Conservation (phyloP, 2,888 invertebrate species). For the Oscheius sp. region DNA sequence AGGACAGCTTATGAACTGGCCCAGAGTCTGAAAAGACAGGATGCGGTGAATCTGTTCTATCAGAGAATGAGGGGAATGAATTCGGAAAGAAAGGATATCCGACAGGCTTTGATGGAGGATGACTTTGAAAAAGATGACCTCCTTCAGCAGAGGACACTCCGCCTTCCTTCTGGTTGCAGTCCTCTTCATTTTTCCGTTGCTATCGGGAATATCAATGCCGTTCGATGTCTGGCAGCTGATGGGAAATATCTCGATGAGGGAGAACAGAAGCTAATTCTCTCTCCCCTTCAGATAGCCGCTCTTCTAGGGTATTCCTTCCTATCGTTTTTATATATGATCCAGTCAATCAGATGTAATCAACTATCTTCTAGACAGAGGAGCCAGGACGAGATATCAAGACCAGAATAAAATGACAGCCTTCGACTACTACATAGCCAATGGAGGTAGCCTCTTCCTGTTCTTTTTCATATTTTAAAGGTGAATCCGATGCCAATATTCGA, state of each 20-base stretch:
- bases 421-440: slow-evolving; percentile 24
- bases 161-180: slow-evolving; percentile 38
- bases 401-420: slow-evolving; percentile 24
- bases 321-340: not conserved
- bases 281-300: slow-evolving; percentile 37
- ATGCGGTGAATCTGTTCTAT: slow-evolving; percentile 36
- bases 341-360: slow-evolving; percentile 11
- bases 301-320: slow-evolving; percentile 30
- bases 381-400: slow-evolving; percentile 1
- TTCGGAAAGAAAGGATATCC: slow-evolving; percentile 26
- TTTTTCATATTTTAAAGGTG: slow-evolving; percentile 22
- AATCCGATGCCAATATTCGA: slow-evolving; percentile 18
- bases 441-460: slow-evolving; percentile 1
- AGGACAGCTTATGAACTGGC: slow-evolving; percentile 42
- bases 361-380: slow-evolving; percentile 4
- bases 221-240: slow-evolving; percentile 31
- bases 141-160: slow-evolving; percentile 20
- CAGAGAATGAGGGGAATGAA: slow-evolving; percentile 30
- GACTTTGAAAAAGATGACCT: slow-evolving; percentile 7
- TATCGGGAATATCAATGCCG: slow-evolving; percentile 39
- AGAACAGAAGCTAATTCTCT: slow-evolving; percentile 34
- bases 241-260: slow-evolving; percentile 24
- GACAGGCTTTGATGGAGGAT: slow-evolving; percentile 32
- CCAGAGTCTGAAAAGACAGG: slow-evolving; percentile 31
- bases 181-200: slow-evolving; percentile 46